Conservation (phyloP, 2,797 vertebrate species). For the Bryconaethiops microstoma region DNA sequence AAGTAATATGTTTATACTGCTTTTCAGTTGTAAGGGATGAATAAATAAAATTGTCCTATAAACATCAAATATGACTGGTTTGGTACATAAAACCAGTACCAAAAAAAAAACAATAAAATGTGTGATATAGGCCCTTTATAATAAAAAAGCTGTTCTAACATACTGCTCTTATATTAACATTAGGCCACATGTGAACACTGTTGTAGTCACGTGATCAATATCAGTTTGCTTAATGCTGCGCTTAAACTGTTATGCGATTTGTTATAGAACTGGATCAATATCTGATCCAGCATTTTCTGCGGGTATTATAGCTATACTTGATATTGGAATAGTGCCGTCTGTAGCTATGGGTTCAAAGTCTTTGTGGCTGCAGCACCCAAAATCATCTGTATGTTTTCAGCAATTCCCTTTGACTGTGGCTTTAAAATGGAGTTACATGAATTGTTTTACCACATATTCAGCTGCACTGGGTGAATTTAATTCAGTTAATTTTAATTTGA, state of each 20-base stretch:
- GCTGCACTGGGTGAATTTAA: neutral
- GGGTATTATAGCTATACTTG: neutral
- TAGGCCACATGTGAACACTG: no score
- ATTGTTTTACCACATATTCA: neutral
- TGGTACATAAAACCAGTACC: no score
- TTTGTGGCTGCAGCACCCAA: neutral
- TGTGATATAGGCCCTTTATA: no score
- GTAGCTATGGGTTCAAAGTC: neutral
- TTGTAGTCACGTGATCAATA: no score
- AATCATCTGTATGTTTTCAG: neutral
- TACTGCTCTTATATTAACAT: no score
- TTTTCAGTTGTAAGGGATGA: no score
- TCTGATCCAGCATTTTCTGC: neutral
- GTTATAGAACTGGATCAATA: neutral
- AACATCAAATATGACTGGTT: no score
- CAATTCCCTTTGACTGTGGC: neutral
- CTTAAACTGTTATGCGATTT: neutral
- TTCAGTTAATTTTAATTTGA: neutral
- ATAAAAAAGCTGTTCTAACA: no score
- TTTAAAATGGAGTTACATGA: neutral
- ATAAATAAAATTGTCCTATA: no score
- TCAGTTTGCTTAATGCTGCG: no score
- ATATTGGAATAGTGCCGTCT: neutral
- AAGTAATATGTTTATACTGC: no score
- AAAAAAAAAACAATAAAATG: no score